phyloP scores from a whole-genome alignment of 2,888 invertebrate genomes.

The Ochlodes sylvanus region DNA sequence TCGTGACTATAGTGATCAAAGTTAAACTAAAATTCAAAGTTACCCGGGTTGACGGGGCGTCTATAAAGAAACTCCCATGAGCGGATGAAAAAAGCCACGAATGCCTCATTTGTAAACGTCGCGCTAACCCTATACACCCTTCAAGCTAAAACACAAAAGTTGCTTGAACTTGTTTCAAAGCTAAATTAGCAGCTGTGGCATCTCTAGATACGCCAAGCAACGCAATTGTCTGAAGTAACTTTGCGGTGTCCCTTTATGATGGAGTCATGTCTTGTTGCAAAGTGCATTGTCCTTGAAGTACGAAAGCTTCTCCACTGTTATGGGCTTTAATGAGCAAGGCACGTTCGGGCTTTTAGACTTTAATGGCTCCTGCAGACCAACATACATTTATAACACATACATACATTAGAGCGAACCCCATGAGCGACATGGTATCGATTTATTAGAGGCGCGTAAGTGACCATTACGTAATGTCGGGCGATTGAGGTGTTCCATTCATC shows the following conservation, averaged over 20 bases:
- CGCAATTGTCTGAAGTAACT: constrained; percentile 7
- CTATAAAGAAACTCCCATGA: no score
- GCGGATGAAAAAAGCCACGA: background rate
- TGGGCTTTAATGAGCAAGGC: constrained; percentile 28
- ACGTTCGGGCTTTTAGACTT: constrained; percentile 24
- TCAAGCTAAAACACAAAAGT: background rate
- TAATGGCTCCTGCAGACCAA: constrained; percentile 24
- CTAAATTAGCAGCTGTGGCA: background rate
- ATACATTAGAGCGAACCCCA: background rate
- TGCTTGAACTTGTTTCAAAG: background rate
- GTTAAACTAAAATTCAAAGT: no score
- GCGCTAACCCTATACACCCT: background rate
- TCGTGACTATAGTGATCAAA: no score
- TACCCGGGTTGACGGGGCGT: no score
- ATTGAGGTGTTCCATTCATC: no score
- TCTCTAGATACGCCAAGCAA: background rate
- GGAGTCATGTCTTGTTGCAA: constrained; percentile 27
- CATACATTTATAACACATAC: background rate
- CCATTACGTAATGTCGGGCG: background rate
- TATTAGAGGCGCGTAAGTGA: background rate
- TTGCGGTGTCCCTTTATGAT: background rate
- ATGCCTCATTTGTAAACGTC: background rate
- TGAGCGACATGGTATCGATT: background rate
- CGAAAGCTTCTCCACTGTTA: constrained; percentile 23
- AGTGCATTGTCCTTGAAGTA: constrained; percentile 32